phyloP scores from a whole-genome alignment of 1,140 invertebrate genomes.

The Rhopalosiphum padi region DNA sequence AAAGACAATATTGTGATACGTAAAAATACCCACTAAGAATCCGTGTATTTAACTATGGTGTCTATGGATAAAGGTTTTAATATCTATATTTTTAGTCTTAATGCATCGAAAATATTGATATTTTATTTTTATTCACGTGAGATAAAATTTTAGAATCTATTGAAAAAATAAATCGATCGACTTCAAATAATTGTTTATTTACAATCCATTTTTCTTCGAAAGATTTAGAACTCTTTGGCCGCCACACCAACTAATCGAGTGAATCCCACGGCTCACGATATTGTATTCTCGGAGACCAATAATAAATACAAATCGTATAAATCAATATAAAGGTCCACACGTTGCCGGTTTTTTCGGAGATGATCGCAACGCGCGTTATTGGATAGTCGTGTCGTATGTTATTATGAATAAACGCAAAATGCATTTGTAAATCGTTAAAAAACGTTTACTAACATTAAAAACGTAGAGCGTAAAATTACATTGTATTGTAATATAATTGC shows the following conservation, averaged over 20 bases:
- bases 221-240: background rate
- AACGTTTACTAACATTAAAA: background rate
- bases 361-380: background rate
- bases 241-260: background rate
- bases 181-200: background rate
- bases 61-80: too few relatives aligned
- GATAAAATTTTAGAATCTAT: too few relatives aligned
- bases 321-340: background rate
- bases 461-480: slow-evolving; percentile 10
- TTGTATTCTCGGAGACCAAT: background rate
- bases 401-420: background rate
- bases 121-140: too few relatives aligned
- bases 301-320: background rate
- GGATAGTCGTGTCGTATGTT: background rate
- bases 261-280: background rate
- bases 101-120: too few relatives aligned
- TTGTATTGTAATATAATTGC: slow-evolving; percentile 12
- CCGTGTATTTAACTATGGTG: too few relatives aligned
- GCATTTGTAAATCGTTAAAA: background rate
- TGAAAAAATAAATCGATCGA: too few relatives aligned
- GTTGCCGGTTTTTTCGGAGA: background rate
- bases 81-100: too few relatives aligned
- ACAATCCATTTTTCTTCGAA: too few relatives aligned
- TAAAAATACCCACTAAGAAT: too few relatives aligned
- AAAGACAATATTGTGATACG: too few relatives aligned